Conservation (phyloP, 2,113 vertebrate genomes). For the Heteronetta atricapilla region DNA sequence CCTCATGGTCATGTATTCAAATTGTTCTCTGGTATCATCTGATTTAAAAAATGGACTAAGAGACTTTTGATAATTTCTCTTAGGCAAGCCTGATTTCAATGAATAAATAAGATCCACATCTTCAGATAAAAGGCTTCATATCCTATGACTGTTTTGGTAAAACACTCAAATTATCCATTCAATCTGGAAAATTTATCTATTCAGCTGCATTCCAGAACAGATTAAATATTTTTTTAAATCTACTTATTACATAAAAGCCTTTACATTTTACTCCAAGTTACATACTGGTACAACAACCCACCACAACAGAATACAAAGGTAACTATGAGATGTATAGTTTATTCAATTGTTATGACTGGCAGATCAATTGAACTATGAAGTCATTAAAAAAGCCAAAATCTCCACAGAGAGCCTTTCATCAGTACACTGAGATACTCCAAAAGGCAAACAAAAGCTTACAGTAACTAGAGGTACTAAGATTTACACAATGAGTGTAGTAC, state of each 20-base stretch:
- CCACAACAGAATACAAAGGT: background rate
- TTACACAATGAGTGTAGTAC: background rate
- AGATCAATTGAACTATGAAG: background rate
- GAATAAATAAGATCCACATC: background rate
- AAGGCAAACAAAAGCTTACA: background rate
- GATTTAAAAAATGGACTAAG: background rate
- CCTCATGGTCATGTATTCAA: background rate
- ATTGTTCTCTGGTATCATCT: background rate
- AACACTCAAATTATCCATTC: background rate
- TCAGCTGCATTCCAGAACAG: background rate
- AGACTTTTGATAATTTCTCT: background rate
- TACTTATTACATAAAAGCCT: background rate
- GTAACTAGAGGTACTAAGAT: no score
- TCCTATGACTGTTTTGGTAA: background rate
- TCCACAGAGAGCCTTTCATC: background rate
- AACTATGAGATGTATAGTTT: background rate
- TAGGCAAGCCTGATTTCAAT: background rate
- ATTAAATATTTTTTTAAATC: background rate
- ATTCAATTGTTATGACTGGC: background rate
- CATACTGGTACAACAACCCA: background rate
- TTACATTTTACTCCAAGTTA: background rate
- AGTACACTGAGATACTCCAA: background rate
- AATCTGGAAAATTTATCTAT: background rate
- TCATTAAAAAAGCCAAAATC: background rate
- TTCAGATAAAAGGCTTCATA: background rate